These are phyloP conservation scores for Gallinago jamesoni DNA, from an alignment of 2,113 vertebrate species.

Conservation along the genomic window DNA sequence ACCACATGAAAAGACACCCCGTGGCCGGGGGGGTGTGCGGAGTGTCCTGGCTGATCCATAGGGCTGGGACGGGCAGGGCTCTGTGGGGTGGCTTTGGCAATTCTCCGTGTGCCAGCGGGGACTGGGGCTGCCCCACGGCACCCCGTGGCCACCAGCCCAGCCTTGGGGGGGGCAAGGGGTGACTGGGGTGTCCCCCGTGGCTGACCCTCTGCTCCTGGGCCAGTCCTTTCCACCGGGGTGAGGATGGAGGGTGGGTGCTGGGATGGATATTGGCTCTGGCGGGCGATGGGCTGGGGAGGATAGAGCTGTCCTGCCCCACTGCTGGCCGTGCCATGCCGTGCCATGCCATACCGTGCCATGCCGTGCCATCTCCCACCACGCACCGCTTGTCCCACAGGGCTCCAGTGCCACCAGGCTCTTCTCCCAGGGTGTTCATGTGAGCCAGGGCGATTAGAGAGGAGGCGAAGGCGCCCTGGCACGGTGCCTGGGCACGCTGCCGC, in stretches of 20 bases:
- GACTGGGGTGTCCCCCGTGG: not conserved
- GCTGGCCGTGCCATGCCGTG: not conserved
- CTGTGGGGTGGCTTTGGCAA: not conserved
- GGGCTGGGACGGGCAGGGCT: not conserved
- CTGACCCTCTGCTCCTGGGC: not conserved
- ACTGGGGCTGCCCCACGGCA: accelerated
- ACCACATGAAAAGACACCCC: not conserved
- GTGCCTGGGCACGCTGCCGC: not conserved
- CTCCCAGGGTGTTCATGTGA: accelerated
- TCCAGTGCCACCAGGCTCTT: not conserved
- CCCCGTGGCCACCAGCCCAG: not conserved
- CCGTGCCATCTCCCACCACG: not conserved
- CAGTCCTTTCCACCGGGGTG: not conserved
- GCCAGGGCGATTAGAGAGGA: not conserved
- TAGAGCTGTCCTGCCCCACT: accelerated
- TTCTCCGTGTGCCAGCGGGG: accelerated
- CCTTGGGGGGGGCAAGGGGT: not conserved
- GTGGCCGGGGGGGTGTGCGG: accelerated
- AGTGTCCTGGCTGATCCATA: not conserved
- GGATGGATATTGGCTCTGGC: not conserved
- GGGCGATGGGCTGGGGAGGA: not conserved
- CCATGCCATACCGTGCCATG: not conserved
- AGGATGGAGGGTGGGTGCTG: accelerated
- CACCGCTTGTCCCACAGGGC: not conserved
- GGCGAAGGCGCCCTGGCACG: not conserved